Percentiles rank a stretch among this genome's conserved stretches.
Evolutionary conservation across 2,888 invertebrate genomes (phyloP).

Genomic region (Andrena hattorfiana): DNA sequence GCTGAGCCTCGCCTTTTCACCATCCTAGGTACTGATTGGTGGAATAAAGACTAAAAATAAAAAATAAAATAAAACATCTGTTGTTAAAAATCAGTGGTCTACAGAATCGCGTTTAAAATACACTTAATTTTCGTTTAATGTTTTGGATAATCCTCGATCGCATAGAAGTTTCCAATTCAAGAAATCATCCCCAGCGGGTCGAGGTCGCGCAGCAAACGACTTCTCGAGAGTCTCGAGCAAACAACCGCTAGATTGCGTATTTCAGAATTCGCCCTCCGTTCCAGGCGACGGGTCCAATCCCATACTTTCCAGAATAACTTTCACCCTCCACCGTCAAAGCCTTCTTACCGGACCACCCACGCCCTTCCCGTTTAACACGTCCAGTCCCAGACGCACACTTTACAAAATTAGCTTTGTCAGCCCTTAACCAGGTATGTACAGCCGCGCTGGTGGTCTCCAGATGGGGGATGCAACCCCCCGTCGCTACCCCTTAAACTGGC

Average conservation of each 20-base stretch:
- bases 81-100: too few relatives aligned
- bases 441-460: slow-evolving; percentile 28
- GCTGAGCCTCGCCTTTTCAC: too few relatives aligned
- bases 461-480: slow-evolving; percentile 22
- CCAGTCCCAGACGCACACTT: slow-evolving; percentile 76
- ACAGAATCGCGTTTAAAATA: too few relatives aligned
- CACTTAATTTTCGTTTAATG: too few relatives aligned
- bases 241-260: slow-evolving; percentile 39
- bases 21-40: too few relatives aligned
- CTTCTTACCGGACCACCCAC: slow-evolving; percentile 18
- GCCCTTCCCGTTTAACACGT: slow-evolving; percentile 69
- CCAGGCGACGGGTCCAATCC: slow-evolving; percentile 49
- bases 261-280: slow-evolving; percentile 43
- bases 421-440: slow-evolving; percentile 67
- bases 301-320: slow-evolving; percentile 58
- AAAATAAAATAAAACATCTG: too few relatives aligned
- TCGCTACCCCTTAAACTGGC: slow-evolving; percentile 19
- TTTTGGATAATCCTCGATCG: background rate
- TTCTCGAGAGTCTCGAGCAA: slow-evolving; percentile 27
- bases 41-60: too few relatives aligned
- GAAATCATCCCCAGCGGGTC: slow-evolving; percentile 15
- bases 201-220: slow-evolving; percentile 22
- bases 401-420: slow-evolving; percentile 80
- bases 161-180: slow-evolving; percentile 16
- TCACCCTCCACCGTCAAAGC: background rate